Evolutionary conservation across 2,797 vertebrate species (phyloP), one percentile per base, ranked within the genome.

Genomic region (Pipistrellus pygmaeus): DNA sequence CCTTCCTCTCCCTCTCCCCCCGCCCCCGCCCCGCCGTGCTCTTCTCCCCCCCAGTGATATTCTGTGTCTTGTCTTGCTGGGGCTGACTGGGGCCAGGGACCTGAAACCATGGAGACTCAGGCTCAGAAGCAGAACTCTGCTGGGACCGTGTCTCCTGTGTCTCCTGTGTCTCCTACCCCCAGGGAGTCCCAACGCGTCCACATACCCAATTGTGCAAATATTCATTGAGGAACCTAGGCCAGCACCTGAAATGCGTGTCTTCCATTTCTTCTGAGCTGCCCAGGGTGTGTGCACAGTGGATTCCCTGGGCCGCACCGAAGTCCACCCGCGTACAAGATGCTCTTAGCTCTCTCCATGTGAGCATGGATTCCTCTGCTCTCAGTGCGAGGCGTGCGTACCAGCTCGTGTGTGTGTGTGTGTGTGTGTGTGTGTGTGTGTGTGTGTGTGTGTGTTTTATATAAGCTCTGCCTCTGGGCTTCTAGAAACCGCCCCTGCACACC

Each of bases 131-230:
- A 78, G 27, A 72, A 17, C 5, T 84, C 3, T 9, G 10, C 8
- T 25, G 6, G 38, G 44, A 30, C 9, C 13, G 8, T 41, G 51
- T 20, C 53, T 55, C 55, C 55, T 57, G n/a, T 51, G 51, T 20
- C 53, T 55, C 55, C 55, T 57, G n/a, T 51, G 51, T 20, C 51
- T 53, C 51, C 53, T 21, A 1, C 23, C n/a, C 25, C 12, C 3
- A 3, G 27, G 0, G 8, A 88, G 18, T 20, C 5, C 41, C 7
- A 30, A 0, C 12, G n/a, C n/a, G 14, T 32, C 30, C 9, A 6
- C 8, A 71, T 27, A 88, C 15, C 46, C n/a, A 12, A 66, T 35
- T 35, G 48, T 77, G 32, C 48, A 76, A 62, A 90, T 25, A 23
- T 3, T 32, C 0, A 21, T 8, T 8, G 64, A 44, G 25, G 2